Evolutionary conservation across 2,797 vertebrate genomes (phyloP), one percentile per base, ranked within the genome.

Genomic region (Phylloscopus collybita): DNA sequence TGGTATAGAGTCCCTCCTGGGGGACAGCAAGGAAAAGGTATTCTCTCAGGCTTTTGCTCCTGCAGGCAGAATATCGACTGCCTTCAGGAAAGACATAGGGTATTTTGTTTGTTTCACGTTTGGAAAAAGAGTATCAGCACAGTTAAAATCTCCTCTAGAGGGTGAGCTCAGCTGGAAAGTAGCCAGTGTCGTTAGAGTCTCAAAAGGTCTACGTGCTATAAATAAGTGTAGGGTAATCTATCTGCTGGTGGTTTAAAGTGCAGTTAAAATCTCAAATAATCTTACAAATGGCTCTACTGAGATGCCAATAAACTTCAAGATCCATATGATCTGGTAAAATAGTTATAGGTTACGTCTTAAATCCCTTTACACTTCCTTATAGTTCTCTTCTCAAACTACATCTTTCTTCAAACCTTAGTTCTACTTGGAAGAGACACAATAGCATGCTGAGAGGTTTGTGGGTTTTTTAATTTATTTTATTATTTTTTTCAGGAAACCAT

Each of bases 71-170:
- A 59, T 72, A 88, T 23, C 16, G 50, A 14, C 47, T 93, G 84
- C 80, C 70, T 79, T 84, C 62, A 92, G 61, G 70, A 95, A 45
- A 90, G 56, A 94, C 73, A 54, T 1, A 3, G 23, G 13, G 0
- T 0, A 69, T 70, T 88, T 75, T 89, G 29, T 84, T 92, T 86
- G 49, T 90, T 93, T 80, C 80, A 75, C 4, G 1, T 86, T 79
- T 81, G 59, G 70, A 92, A 64, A 91, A 83, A 44, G 72, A 86
- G 29, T 65, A 81, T 25, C 86, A 87, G 67, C 34, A 71, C 70
- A 74, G 83, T 44, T 82, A 93, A 88, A 93, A 87, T 82, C 60
- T 82, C 36, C 34, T 93, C 78, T 86, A 60, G 56, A 88, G 86
- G 53, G 74, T 57, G 47, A 95, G 59, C 59, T 84, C 66, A 66